Conservation (phyloP, 2,888 invertebrate genomes). For the Trachelus stipa region DNA sequence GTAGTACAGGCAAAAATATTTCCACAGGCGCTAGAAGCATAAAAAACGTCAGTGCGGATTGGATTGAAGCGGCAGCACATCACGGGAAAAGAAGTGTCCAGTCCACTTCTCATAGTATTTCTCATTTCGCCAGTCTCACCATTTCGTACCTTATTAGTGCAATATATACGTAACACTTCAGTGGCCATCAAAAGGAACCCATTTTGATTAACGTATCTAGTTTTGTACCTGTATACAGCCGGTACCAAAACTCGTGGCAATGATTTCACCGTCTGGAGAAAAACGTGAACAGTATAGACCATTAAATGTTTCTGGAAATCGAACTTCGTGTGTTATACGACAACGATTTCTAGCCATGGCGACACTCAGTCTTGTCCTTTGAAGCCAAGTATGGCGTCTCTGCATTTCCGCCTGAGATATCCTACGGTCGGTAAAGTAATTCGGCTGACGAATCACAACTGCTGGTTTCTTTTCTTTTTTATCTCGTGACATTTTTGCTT, state of each 20-base stretch:
- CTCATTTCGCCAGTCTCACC: constrained; percentile 46
- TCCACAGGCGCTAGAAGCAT: constrained; percentile 58
- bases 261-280: constrained; percentile 64
- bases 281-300: constrained; percentile 65
- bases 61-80: constrained; percentile 58
- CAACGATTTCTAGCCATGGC: constrained; percentile 34
- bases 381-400: constrained; percentile 40
- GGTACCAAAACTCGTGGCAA: constrained; percentile 69
- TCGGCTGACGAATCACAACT: constrained; percentile 4
- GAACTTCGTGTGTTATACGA: constrained; percentile 45
- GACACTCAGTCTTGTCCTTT: constrained; percentile 33
- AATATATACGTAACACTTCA: neutral
- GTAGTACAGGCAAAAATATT: constrained; percentile 53
- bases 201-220: neutral
- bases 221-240: constrained; percentile 70
- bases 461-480: constrained; percentile 17
- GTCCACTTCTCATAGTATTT: constrained; percentile 43
- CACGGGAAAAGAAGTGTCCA: constrained; percentile 50
- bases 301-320: constrained; percentile 52
- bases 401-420: constrained; percentile 39
- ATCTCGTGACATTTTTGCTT: neutral
- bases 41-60: constrained; percentile 43
- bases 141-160: constrained; percentile 46
- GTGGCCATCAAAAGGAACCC: neutral
- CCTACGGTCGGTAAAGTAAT: constrained; percentile 36